Conservation (phyloP, 1,140 invertebrate genomes). For the Thaumetopoea pityocampa region DNA sequence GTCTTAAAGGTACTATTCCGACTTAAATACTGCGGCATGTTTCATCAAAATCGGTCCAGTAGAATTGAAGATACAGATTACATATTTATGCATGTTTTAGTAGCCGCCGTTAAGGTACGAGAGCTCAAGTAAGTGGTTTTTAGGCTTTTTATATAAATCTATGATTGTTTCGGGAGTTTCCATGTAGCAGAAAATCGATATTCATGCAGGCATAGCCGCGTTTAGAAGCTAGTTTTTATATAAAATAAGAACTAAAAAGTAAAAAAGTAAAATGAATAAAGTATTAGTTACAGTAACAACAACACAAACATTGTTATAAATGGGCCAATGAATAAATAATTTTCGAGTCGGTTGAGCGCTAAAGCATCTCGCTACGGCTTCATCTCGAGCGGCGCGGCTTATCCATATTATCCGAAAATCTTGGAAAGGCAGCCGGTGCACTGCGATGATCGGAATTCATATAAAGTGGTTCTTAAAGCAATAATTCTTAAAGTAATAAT, state of each 20-base stretch:
- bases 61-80: too few relatives aligned
- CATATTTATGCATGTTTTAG: too few relatives aligned
- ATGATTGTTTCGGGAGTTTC: too few relatives aligned
- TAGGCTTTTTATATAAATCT: too few relatives aligned
- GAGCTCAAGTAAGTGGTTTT: too few relatives aligned
- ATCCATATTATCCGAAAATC: constrained; percentile 64
- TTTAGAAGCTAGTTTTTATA: too few relatives aligned
- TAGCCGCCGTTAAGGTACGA: too few relatives aligned
- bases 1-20: too few relatives aligned
- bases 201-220: too few relatives aligned
- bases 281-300: constrained; percentile 17
- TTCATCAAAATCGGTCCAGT: too few relatives aligned
- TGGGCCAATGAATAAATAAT: constrained; percentile 57
- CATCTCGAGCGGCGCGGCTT: constrained; percentile 49
- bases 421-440: constrained; percentile 41
- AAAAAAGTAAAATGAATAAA: constrained; percentile 5
- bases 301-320: constrained; percentile 32
- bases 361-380: constrained; percentile 41
- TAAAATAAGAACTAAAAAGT: background rate
- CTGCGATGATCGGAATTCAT: constrained; percentile 42
- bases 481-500: constrained; percentile 45
- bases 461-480: constrained; percentile 47
- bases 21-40: too few relatives aligned
- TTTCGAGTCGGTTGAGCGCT: constrained; percentile 36
- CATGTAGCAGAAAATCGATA: too few relatives aligned